These are phyloP conservation scores for Heliconius congener DNA, from an alignment of 1,140 invertebrate genomes.

Conservation along the genomic window DNA sequence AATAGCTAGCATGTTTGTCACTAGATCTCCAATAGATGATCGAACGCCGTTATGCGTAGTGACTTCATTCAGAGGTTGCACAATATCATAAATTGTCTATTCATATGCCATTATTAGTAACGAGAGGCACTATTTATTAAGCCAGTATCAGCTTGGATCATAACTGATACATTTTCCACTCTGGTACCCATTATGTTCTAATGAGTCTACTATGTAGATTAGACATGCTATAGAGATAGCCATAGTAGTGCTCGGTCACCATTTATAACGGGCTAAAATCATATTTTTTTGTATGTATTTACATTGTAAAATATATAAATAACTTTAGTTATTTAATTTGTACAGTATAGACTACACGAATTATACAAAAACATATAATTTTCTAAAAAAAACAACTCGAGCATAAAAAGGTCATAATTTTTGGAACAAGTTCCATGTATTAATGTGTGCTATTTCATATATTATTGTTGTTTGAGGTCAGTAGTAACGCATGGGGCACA, in stretches of 20 bases:
- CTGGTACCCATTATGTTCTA: neutral
- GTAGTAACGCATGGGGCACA: too few relatives aligned
- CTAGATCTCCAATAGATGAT: slow-evolving; percentile 33
- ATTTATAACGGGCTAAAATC: neutral
- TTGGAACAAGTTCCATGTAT: too few relatives aligned
- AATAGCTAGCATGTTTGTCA: slow-evolving; percentile 33
- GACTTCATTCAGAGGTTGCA: slow-evolving; percentile 42
- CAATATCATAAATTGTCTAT: slow-evolving; percentile 45
- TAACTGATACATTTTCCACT: slow-evolving; percentile 17
- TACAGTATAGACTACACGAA: neutral
- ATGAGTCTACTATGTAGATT: slow-evolving; percentile 11
- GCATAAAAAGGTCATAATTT: too few relatives aligned
- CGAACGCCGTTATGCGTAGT: slow-evolving; percentile 35
- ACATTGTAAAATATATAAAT: neutral
- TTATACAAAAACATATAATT: too few relatives aligned
- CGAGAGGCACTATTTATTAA: slow-evolving; percentile 40
- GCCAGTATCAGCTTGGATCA: slow-evolving; percentile 25
- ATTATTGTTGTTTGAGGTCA: too few relatives aligned
- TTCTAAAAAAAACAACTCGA: too few relatives aligned
- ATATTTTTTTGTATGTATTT: neutral
- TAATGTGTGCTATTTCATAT: too few relatives aligned
- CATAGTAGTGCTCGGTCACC: neutral
- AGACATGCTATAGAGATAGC: neutral
- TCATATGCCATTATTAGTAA: slow-evolving; percentile 44
- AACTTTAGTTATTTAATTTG: neutral